Evolutionary conservation across 1,140 invertebrate genomes (phyloP).

Genomic region (Pantala flavescens): DNA sequence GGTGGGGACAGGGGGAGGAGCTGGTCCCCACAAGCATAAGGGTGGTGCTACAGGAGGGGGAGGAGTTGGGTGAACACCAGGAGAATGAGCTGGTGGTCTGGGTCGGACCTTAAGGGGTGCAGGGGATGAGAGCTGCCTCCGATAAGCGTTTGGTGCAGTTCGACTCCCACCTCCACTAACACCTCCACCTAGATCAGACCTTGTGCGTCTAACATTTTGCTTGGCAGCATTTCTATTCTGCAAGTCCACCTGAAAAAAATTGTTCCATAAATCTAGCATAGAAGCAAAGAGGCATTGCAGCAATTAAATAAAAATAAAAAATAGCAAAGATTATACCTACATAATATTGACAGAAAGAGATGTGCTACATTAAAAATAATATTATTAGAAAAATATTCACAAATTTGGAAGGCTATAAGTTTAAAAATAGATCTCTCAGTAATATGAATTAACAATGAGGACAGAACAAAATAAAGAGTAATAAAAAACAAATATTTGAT

Average conservation of each 20-base stretch:
- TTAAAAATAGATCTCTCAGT: no score
- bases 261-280: no score
- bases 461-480: no score
- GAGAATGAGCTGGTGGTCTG: not conserved
- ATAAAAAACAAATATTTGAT: no score
- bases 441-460: no score
- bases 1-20: not conserved
- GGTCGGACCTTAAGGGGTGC: slow-evolving; percentile 47
- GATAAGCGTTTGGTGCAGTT: slow-evolving; percentile 15
- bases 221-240: slow-evolving; percentile 33
- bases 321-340: no score
- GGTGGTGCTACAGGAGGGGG: slow-evolving; percentile 16
- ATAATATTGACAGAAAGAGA: no score
- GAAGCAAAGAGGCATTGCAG: no score
- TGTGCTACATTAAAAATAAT: no score
- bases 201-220: slow-evolving; percentile 44
- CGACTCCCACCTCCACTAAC: not conserved
- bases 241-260: slow-evolving; percentile 44
- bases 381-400: no score
- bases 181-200: slow-evolving; percentile 47
- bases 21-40: not conserved
- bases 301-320: slow-evolving; percentile 4
- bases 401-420: no score
- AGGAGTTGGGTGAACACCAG: slow-evolving; percentile 37
- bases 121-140: slow-evolving; percentile 48